Base-by-base conservation (phyloP, 1,140 invertebrate species). In the Platyscapa corneri region DNA sequence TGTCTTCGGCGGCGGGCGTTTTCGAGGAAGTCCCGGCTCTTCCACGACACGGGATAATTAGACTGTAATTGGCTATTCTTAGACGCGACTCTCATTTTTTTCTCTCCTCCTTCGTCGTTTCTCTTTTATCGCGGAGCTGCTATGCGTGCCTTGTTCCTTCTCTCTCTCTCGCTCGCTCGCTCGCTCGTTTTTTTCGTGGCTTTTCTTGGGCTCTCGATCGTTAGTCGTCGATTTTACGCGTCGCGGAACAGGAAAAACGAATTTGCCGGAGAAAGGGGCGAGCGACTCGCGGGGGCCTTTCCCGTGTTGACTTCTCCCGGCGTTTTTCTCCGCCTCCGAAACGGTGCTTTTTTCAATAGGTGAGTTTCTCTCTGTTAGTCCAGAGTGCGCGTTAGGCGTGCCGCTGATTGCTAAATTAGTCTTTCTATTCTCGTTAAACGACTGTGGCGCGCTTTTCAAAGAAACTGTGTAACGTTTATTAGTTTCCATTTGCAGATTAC, bases 61-160 rank as follows among this genome's bases (percentile, higher is more conserved):
- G 70, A 76, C 78, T 67, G 84, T 85, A 85, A 85, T 85, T 82
- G 84, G 72, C 78, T 85, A 85, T 85, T 85, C 84, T 85, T 82
- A 82, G 84, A 85, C 78, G 56, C 70, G 70, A 75, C 78, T 82
- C 78, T 76, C 72, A 32, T 56, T 74, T 53, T 74, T 82, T 60
- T 74, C 27, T 39, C 20, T 39, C 65, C 34, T 60, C 39, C 8
- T 30, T 8, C 67, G 39, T 64, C 23, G 78, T 67, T 67, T 70
- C 42, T 72, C 30, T 32, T 81, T 46, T 65, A 39, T 64, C 79
- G 64, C 18, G 18, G 34, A n/a, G 32, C 32, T 77, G 23, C n/a
- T 34, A 23, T 60, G 42, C 30, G n/a, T 49, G n/a, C 27, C 32
- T 74, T 82, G 2, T 74, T 34, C 46, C 32, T 34, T 34, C 75